Conservation (phyloP, 2,888 invertebrate genomes). For the Odontocerum albicorne region DNA sequence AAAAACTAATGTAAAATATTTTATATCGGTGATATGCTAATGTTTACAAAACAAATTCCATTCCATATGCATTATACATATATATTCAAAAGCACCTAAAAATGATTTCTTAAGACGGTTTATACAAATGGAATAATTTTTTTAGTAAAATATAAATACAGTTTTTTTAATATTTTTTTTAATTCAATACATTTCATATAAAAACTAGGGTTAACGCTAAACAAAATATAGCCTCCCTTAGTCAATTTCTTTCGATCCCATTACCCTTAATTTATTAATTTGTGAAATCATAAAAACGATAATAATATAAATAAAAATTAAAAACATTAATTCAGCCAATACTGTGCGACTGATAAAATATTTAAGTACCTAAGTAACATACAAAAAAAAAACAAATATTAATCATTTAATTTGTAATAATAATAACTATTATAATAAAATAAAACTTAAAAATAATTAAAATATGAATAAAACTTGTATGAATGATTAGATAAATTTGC, state of each 20-base stretch:
- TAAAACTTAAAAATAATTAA: slow-evolving; percentile 6
- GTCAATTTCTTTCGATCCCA: slow-evolving; percentile 4
- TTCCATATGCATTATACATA: no score
- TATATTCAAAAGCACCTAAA: slow-evolving; percentile 29
- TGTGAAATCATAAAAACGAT: slow-evolving; percentile 13
- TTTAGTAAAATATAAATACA: slow-evolving; percentile 22
- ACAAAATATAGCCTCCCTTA: slow-evolving; percentile 1
- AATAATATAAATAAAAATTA: slow-evolving; percentile 20
- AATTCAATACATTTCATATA: slow-evolving; percentile 7
- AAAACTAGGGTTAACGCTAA: neutral
- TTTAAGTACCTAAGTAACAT: slow-evolving; percentile 35
- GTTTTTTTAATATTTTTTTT: no score
- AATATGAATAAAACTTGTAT: slow-evolving; percentile 7
- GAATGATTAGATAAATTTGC: slow-evolving; percentile 6
- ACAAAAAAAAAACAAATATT: slow-evolving; percentile 18
- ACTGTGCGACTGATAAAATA: slow-evolving; percentile 23
- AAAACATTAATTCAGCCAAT: slow-evolving; percentile 7
- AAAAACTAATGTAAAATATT: no score
- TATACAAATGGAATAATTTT: slow-evolving; percentile 25
- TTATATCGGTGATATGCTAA: no score
- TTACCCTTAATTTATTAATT: slow-evolving; percentile 10
- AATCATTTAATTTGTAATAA: slow-evolving; percentile 9
- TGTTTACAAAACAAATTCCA: no score
- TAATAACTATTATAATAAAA: slow-evolving; percentile 11
- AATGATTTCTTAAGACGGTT: slow-evolving; percentile 12